These are phyloP conservation scores for Vicugna pacos DNA, from an alignment of 2,113 vertebrate genomes.

Conservation along the genomic window DNA sequence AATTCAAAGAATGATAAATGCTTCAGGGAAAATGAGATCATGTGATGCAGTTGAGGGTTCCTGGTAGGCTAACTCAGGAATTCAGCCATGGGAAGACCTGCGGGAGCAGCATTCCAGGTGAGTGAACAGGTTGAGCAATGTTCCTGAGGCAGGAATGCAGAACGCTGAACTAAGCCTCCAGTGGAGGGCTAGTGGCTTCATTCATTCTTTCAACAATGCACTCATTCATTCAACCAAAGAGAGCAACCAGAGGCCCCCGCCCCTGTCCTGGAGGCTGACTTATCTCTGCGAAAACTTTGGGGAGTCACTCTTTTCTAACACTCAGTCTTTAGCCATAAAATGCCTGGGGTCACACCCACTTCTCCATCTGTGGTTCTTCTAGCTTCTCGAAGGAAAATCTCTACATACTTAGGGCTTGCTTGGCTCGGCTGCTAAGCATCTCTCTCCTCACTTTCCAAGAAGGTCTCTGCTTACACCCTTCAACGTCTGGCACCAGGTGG, in stretches of 20 bases:
- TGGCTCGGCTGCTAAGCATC: not conserved
- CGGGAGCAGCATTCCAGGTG: not conserved
- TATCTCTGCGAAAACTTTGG: not conserved
- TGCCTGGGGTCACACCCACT: not conserved
- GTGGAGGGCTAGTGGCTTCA: not conserved
- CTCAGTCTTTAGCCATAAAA: not conserved
- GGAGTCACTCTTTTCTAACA: not conserved
- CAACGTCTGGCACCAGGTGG: not conserved
- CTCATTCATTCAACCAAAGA: not conserved
- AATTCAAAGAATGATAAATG: not conserved
- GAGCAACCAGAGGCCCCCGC: not conserved
- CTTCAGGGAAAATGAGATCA: not conserved
- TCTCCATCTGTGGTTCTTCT: conserved; percentile 21
- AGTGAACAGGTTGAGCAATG: not conserved
- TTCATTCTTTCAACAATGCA: not conserved
- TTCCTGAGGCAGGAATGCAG: not conserved
- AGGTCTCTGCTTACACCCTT: not conserved
- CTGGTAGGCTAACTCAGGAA: not conserved
- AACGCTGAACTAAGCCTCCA: not conserved
- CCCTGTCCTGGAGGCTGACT: not conserved
- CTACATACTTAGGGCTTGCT: not conserved
- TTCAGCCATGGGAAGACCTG: not conserved
- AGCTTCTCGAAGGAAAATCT: not conserved
- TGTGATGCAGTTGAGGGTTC: not conserved
- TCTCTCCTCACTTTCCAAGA: conserved; percentile 17